Percentiles rank a stretch among this genome's conserved stretches.
Evolutionary conservation across 2,113 vertebrate species (phyloP).

Genomic region (Dasyurus viverrinus): DNA sequence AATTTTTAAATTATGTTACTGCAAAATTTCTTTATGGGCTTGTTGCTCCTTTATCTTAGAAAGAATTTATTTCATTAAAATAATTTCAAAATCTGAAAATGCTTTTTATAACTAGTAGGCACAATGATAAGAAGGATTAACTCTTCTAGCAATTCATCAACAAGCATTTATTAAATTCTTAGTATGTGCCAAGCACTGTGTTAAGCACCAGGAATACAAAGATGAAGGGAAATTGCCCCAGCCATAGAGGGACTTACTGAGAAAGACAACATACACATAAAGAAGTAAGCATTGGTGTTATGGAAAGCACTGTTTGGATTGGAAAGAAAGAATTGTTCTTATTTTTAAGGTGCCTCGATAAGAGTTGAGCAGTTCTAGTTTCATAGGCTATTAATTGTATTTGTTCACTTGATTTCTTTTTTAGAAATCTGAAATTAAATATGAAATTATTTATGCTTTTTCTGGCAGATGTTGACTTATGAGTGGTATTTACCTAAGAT

Average conservation of each 20-base stretch:
- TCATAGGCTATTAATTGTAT: background rate
- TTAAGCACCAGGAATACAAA: background rate
- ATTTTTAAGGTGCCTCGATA: constrained; percentile 1
- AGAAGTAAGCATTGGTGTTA: constrained; percentile 26
- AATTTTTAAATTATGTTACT: constrained; percentile 45
- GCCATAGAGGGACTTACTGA: background rate
- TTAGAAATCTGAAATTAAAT: constrained; percentile 23
- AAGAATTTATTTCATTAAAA: background rate
- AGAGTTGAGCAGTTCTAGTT: background rate
- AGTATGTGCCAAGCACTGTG: background rate
- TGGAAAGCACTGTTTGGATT: background rate
- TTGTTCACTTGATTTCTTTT: constrained; percentile 37
- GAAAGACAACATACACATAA: constrained; percentile 7
- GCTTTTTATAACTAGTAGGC: background rate
- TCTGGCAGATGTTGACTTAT: constrained; percentile 96
- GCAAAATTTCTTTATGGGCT: constrained; percentile 23
- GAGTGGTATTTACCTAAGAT: constrained; percentile 95
- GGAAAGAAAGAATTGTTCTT: constrained; percentile 36
- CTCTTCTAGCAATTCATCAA: background rate
- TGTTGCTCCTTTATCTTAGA: background rate
- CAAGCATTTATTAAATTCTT: background rate
- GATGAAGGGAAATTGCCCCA: background rate
- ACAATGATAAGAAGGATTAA: constrained; percentile 21
- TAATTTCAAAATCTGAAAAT: constrained; percentile 38
- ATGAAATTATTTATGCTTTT: constrained; percentile 37